phyloP scores from a whole-genome alignment of 2,113 vertebrate genomes.

The Protomyctophum bolini region DNA sequence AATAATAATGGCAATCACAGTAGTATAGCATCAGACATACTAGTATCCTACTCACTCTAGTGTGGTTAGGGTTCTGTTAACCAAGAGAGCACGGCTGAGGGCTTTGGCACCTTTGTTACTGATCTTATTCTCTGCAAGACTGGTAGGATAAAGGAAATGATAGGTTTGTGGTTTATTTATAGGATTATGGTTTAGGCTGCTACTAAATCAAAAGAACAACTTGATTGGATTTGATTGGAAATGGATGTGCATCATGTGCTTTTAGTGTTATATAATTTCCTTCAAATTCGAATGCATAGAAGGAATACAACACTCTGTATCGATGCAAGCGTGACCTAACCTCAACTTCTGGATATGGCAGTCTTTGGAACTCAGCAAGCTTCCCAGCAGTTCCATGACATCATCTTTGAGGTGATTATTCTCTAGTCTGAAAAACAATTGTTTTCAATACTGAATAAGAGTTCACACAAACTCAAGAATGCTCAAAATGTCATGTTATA shows the following conservation, averaged over 20 bases:
- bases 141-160: conserved; percentile 53
- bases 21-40: background rate
- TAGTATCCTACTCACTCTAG: conserved; percentile 85
- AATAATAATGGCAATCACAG: too few relatives aligned
- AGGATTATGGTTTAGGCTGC: background rate
- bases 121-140: conserved; percentile 91
- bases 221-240: background rate
- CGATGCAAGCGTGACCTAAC: conserved; percentile 61
- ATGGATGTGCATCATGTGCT: too few relatives aligned
- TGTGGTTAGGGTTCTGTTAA: conserved; percentile 87
- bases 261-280: background rate
- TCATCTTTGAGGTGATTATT: conserved; percentile 91
- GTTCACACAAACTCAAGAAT: background rate
- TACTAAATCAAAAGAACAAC: background rate
- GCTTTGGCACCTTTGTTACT: conserved; percentile 91
- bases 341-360: conserved; percentile 91
- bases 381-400: conserved; percentile 92
- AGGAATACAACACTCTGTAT: too few relatives aligned
- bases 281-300: background rate
- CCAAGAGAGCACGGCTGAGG: conserved; percentile 89
- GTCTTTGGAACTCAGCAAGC: conserved; percentile 90
- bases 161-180: too few relatives aligned
- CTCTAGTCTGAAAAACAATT: conserved; percentile 82
- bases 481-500: background rate
- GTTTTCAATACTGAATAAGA: background rate